Evolutionary conservation across 2,888 invertebrate species (phyloP), one percentile per base, ranked within the genome.

Genomic region (Zaprionus bogoriensis): DNA sequence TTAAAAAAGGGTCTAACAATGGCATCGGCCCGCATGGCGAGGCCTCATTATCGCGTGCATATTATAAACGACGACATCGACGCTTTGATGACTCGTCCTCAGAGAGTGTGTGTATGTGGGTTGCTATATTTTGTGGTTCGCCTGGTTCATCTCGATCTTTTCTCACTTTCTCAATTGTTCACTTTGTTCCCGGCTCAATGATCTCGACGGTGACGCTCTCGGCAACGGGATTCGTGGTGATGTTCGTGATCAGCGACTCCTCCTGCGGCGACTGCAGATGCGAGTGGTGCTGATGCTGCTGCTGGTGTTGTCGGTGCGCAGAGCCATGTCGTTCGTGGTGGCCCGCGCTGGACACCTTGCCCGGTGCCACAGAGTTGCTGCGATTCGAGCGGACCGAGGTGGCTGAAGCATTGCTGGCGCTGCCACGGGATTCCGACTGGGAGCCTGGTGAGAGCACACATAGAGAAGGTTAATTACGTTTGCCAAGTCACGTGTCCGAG

Each of bases 141-240:
- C 9, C 5, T 44, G 4, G 0, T 32, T 14, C 6, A 12, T n/a
- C 5, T 47, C 14, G 23, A 27, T 50, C 5, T 52, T 14, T 1
- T 38, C n/a, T 22, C n/a, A 4, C 6, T 42, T 53, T 64, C 38
- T 14, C 5, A n/a, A n/a, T n/a, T n/a, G 6, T 32, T 68, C 48
- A 80, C 53, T 83, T 87, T 89, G 93, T 93, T 84, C 93, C 93
- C 69, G 94, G 93, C 82, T 94, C 94, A 85, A 95, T 93, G 81
- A 96, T 94, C 92, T 96, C 96, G 54, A 96, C 95, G 71, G 95
- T 95, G 67, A 96, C 94, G 88, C 92, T 93, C 84, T 94, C 94
- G 77, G 92, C 91, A 88, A 92, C 92, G 48, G 93, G 92, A 84
- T 90, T 90, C 47, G 90, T 77, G 47, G 88, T 90, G 57, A 91